Conservation (phyloP, 1,140 invertebrate genomes). For the Rhagoletis zephyria region DNA sequence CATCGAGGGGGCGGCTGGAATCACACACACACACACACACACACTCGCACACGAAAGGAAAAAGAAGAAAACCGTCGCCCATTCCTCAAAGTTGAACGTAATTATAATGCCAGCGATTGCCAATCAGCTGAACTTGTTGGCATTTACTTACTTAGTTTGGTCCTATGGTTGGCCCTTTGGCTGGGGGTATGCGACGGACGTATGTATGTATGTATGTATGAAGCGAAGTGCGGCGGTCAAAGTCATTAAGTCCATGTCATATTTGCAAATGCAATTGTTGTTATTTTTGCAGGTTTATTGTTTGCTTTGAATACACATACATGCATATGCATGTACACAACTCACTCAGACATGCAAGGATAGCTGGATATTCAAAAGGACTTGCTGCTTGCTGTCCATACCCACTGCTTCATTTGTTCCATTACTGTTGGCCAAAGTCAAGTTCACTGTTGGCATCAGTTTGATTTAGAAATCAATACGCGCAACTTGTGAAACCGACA, state of each 20-base stretch:
- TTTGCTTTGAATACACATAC: neutral
- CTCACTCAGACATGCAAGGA: neutral
- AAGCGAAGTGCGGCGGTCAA: neutral
- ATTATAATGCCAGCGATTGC: slow-evolving; percentile 7
- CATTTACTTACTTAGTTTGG: neutral
- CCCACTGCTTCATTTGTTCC: neutral
- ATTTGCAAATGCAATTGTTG: neutral
- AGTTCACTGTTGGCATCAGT: neutral
- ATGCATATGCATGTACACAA: neutral
- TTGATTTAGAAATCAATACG: neutral
- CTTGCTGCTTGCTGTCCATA: no score
- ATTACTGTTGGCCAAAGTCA: neutral
- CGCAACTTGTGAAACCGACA: neutral
- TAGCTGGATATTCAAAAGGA: neutral
- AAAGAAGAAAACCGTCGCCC: neutral
- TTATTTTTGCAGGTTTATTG: neutral
- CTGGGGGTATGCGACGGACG: neutral
- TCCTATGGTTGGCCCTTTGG: neutral
- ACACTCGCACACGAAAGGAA: neutral
- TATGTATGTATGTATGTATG: neutral
- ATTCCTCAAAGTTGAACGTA: neutral
- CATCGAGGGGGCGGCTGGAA: no score
- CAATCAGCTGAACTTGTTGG: slow-evolving; percentile 16
- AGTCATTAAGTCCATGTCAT: neutral
- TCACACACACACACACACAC: neutral